These are phyloP conservation scores for Esox niger DNA, from an alignment of 2,113 vertebrate species.

Conservation along the genomic window DNA sequence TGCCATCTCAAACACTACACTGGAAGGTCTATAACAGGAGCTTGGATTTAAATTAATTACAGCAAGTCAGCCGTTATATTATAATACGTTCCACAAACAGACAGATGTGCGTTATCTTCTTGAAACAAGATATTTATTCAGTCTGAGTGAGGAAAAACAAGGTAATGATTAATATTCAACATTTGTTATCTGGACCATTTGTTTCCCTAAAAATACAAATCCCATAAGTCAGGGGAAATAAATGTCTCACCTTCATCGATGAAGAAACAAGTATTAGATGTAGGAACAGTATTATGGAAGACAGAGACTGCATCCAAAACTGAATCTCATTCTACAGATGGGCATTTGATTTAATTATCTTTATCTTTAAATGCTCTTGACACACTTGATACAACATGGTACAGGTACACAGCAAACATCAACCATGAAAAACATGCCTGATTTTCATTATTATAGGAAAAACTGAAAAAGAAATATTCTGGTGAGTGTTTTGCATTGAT, in stretches of 20 bases:
- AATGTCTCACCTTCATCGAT: slow-evolving; percentile 48
- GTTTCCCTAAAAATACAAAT: slow-evolving; percentile 31
- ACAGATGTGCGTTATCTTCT: slow-evolving; percentile 26
- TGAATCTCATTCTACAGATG: too few species aligned
- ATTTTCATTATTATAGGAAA: too few species aligned
- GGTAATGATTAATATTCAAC: slow-evolving; percentile 7
- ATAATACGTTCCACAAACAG: slow-evolving; percentile 24
- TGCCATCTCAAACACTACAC: not conserved
- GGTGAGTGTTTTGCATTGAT: too few species aligned
- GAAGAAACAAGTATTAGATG: slow-evolving; percentile 44
- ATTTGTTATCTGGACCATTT: slow-evolving; percentile 39
- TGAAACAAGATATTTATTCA: slow-evolving; percentile 25
- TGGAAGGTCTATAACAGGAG: too few species aligned
- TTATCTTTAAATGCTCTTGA: too few species aligned
- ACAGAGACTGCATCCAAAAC: not conserved
- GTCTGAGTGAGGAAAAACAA: slow-evolving; percentile 25
- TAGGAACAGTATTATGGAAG: slow-evolving; percentile 37
- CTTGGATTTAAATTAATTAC: slow-evolving; percentile 1
- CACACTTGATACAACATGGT: too few species aligned
- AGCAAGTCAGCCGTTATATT: slow-evolving; percentile 12
- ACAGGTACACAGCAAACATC: too few species aligned
- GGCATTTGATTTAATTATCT: too few species aligned
- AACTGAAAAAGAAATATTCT: too few species aligned
- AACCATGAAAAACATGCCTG: too few species aligned
- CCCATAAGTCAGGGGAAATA: slow-evolving; percentile 4